A percentile compares a stretch with the other conserved stretches of the same genome.
Conservation (phyloP, 64 coral and sea anemone species). For the Montipora sp. region DNA sequence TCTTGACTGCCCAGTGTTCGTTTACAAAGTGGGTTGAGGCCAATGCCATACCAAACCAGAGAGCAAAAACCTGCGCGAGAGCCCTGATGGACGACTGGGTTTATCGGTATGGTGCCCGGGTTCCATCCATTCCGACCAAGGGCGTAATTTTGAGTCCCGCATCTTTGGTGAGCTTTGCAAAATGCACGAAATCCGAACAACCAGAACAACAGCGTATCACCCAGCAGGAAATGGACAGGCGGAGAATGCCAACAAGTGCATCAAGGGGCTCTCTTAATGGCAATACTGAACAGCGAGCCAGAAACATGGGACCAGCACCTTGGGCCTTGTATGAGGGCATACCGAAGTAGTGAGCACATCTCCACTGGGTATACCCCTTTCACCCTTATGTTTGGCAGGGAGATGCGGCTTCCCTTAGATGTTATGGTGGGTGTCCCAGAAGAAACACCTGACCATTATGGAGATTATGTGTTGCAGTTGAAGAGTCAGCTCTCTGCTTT, state of each 20-base stretch:
- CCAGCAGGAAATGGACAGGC: slow-evolving; percentile 53
- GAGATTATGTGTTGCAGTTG: slow-evolving; percentile 51
- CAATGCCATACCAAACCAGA: slow-evolving; percentile 49
- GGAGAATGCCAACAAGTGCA: slow-evolving; percentile 23
- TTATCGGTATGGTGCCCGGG: slow-evolving; percentile 17
- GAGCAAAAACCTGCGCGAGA: slow-evolving; percentile 8
- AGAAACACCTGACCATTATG: slow-evolving; percentile 32
- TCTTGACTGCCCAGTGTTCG: slow-evolving; percentile 53
- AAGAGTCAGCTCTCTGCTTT: slow-evolving; percentile 48
- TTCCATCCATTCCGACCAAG: slow-evolving; percentile 51
- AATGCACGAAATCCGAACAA: slow-evolving; percentile 22
- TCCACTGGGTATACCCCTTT: slow-evolving; percentile 34
- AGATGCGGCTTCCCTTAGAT: slow-evolving; percentile 48
- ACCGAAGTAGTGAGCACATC: slow-evolving; percentile 39
- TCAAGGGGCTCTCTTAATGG: slow-evolving; percentile 54
- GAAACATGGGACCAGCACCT: slow-evolving; percentile 15
- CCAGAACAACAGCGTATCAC: slow-evolving; percentile 61
- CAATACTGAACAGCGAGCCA: background rate
- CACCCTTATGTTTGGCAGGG: slow-evolving; percentile 39
- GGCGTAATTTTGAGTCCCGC: slow-evolving; percentile 53
- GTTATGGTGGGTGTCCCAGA: slow-evolving; percentile 39
- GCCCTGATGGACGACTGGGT: slow-evolving; percentile 1
- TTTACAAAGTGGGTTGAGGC: slow-evolving; percentile 62
- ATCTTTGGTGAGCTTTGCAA: slow-evolving; percentile 41
- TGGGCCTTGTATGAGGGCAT: slow-evolving; percentile 49